Evolutionary conservation across 2,888 invertebrate species (phyloP), one percentile per base, ranked within the genome.

Genomic region (Cryptophagus acutangulus): DNA sequence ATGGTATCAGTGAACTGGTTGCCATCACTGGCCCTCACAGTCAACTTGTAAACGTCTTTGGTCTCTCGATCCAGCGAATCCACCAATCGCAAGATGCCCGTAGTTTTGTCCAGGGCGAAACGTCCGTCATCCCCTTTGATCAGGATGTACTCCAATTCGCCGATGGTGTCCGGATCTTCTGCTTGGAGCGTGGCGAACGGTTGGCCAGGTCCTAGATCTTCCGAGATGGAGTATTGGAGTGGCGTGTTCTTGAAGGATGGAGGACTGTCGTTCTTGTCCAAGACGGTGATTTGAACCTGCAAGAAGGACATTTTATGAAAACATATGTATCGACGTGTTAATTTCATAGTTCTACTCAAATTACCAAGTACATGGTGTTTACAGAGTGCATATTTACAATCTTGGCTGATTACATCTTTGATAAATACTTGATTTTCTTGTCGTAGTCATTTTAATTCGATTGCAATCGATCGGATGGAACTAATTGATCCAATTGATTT

Each of bases 231-330:
- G 66, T 82, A 87, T 35, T 78, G 77, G 55, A 83, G 72, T 10
- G 84, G 84, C 20, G 82, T 78, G 48, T 83, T 80, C 55, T 79
- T 80, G 74, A 91, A 90, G 38, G 82, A 79, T 2, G 95, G 95
- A n/a, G 93, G 91, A 60, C 89, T 91, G 74, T 95, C 95, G 69
- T 95, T 95, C 71, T 86, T 87, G 72, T 95, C 95, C 66, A 87
- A 69, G 37, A 94, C 84, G 41, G 80, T 81, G 54, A 94, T 82
- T 68, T 80, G 81, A 55, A 92, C 86, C 92, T 93, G 82, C 15
- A 31, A 31, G 26, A 26, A 8, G 26, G 12, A 26, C 3, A n/a
- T 31, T 31, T 31, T 29, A 29, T 31, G n/a, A n/a, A n/a, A n/a
- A n/a, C n/a, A n/a, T n/a, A n/a, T 43, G 43, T 40, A 33, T 31